These are phyloP conservation scores for Chloebia gouldiae DNA, from an alignment of 2,113 vertebrate genomes.

Conservation along the genomic window DNA sequence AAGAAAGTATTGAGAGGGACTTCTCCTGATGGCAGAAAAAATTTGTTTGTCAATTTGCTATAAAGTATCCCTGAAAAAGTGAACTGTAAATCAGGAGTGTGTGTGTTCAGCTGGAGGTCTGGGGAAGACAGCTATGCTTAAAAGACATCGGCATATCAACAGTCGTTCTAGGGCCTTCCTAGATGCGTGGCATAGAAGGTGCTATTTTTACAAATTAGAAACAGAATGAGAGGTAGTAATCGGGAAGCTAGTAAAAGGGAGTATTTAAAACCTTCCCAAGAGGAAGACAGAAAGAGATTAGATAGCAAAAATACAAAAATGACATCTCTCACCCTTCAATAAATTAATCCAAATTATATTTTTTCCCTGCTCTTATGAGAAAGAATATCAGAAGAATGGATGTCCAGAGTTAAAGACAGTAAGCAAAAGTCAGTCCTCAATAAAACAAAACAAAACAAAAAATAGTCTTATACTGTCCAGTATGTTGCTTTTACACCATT, in stretches of 20 bases:
- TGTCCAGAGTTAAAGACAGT: background rate
- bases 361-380: background rate
- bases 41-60: rapidly evolving
- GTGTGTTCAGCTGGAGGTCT: background rate
- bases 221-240: background rate
- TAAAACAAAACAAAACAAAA: background rate
- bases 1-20: background rate
- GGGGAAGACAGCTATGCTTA: background rate
- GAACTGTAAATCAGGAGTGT: background rate
- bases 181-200: background rate
- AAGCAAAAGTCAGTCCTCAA: background rate
- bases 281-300: background rate
- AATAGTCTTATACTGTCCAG: background rate
- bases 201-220: background rate
- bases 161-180: background rate
- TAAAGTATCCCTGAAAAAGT: background rate
- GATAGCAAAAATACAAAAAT: background rate
- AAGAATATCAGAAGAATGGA: background rate
- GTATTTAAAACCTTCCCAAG: background rate
- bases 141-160: background rate
- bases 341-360: background rate
- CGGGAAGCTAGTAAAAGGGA: background rate
- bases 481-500: background rate
- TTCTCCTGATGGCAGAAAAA: background rate
- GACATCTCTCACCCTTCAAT: background rate